Percentiles rank a stretch among this genome's conserved stretches.
These are phyloP conservation scores for Chesias legatella DNA, from an alignment of 2,888 invertebrate genomes.

Conservation along the genomic window DNA sequence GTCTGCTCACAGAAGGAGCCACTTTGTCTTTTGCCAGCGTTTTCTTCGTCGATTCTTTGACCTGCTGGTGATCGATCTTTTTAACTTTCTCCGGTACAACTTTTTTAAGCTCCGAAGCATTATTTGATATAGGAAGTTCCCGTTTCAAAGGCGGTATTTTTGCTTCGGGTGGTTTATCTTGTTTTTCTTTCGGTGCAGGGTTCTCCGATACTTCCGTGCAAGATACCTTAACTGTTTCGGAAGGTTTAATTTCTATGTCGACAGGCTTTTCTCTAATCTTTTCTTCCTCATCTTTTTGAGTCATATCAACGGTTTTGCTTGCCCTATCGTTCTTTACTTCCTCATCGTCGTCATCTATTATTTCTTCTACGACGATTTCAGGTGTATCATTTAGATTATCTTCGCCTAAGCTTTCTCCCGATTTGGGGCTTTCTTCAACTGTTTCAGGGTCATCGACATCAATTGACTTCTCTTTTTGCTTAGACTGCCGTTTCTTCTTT, in stretches of 20 bases:
- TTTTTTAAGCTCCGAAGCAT: conserved; percentile 19
- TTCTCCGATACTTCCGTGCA: conserved; percentile 24
- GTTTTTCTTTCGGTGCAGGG: conserved; percentile 17
- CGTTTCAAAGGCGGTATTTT: conserved; percentile 27
- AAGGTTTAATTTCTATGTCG: conserved; percentile 5
- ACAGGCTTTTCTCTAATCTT: conserved; percentile 13
- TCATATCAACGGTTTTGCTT: background rate
- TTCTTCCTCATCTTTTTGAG: conserved; percentile 24
- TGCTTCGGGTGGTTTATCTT: conserved; percentile 19
- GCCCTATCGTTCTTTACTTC: conserved; percentile 5
- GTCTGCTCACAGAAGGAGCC: conserved; percentile 44
- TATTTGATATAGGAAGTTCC: conserved; percentile 23
- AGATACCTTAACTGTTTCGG: conserved; percentile 4
- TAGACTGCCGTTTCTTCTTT: conserved; percentile 66
- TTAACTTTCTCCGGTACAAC: conserved; percentile 33
- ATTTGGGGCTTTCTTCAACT: conserved; percentile 24
- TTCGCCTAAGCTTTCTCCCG: conserved; percentile 25
- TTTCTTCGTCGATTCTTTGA: conserved; percentile 46
- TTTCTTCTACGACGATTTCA: conserved; percentile 27
- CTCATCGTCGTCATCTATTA: conserved; percentile 12
- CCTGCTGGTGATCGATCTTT: conserved; percentile 36
- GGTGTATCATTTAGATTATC: conserved; percentile 20
- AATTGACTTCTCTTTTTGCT: conserved; percentile 37
- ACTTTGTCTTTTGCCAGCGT: conserved; percentile 40
- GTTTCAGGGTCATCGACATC: conserved; percentile 28